Evolutionary conservation across 2,888 invertebrate species (phyloP).

Genomic region (Tinea pellionella): DNA sequence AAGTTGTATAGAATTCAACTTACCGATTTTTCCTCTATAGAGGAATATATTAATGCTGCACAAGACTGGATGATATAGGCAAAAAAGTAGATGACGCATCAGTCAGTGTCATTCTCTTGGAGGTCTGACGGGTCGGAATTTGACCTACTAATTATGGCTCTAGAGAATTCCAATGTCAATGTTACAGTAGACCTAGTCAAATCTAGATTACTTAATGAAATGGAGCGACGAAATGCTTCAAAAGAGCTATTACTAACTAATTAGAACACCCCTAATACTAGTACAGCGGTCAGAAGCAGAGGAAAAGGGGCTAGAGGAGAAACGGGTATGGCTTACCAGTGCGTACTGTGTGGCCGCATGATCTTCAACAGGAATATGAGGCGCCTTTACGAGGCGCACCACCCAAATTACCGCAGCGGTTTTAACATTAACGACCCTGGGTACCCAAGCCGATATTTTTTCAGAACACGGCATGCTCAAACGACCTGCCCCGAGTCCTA

Average conservation of each 20-base stretch:
- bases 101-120: neutral
- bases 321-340: no score
- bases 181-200: neutral
- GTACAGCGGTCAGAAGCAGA: neutral
- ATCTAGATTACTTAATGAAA: neutral
- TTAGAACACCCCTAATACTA: neutral
- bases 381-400: no score
- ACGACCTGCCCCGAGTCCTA: neutral
- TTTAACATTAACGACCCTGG: no score
- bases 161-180: neutral
- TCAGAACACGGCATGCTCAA: neutral
- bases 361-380: no score
- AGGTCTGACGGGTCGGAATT: neutral
- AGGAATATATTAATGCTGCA: neutral
- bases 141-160: neutral
- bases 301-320: no score
- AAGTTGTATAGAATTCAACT: neutral
- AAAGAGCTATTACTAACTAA: neutral
- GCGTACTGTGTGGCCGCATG: no score
- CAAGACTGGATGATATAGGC: neutral
- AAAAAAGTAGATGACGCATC: neutral
- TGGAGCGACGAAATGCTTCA: neutral
- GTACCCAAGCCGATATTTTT: neutral
- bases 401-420: no score
- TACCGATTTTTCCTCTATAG: neutral